These are phyloP conservation scores for Choristoneura fumiferana DNA, from an alignment of 1,140 invertebrate genomes.

Conservation along the genomic window DNA sequence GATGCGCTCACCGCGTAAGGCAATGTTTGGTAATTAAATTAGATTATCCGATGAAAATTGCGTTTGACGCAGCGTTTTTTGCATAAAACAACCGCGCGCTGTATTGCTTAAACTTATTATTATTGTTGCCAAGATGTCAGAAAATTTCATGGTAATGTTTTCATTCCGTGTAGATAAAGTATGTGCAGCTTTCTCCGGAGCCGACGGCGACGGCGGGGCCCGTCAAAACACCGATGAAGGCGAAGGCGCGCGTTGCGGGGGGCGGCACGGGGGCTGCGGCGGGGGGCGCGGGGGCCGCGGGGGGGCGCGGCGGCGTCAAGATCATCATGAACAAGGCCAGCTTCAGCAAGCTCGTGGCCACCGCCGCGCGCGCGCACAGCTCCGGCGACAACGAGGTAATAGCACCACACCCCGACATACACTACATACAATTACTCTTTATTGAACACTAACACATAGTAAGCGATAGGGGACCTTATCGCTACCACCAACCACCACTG, in stretches of 20 bases:
- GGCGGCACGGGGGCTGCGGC: neutral
- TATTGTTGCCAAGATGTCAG: too few species aligned
- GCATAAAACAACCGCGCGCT: too few species aligned
- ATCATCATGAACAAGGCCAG: slow-evolving; percentile 16
- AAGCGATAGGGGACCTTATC: too few species aligned
- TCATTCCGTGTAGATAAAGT: neutral
- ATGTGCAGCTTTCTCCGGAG: slow-evolving; percentile 75
- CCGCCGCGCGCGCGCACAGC: neutral
- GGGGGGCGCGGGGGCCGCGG: neutral
- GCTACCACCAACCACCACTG: too few species aligned
- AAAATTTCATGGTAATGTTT: too few species aligned
- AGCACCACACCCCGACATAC: neutral
- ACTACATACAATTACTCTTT: too few species aligned
- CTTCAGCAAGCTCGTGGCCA: slow-evolving; percentile 1
- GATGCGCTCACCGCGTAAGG: too few species aligned
- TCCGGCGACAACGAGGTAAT: slow-evolving; percentile 1
- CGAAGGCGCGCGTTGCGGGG: neutral
- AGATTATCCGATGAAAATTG: too few species aligned
- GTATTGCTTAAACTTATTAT: too few species aligned
- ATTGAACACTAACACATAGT: too few species aligned
- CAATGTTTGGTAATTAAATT: too few species aligned
- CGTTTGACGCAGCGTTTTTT: too few species aligned
- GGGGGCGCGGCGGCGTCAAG: neutral
- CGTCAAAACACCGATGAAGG: neutral
- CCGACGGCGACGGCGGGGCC: slow-evolving; percentile 60